These are phyloP conservation scores for Astyanax mexicanus DNA, from an alignment of 2,797 vertebrate species.

Conservation along the genomic window DNA sequence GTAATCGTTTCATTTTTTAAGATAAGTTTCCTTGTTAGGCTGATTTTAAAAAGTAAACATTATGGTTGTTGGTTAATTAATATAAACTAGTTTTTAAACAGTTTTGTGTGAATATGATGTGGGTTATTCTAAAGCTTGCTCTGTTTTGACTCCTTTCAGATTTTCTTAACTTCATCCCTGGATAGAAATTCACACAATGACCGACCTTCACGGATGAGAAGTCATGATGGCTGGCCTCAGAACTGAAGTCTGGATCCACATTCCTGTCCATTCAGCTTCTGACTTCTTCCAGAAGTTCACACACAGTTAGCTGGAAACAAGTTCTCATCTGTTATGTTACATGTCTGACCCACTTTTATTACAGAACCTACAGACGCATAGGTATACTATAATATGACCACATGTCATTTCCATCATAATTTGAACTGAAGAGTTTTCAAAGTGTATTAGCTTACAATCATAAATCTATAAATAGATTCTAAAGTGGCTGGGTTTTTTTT, in stretches of 20 bases:
- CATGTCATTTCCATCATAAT: too few species aligned
- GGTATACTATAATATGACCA: too few species aligned
- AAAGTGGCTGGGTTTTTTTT: too few species aligned
- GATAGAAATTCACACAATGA: neutral
- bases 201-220: neutral
- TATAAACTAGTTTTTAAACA: too few species aligned
- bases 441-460: too few species aligned
- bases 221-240: conserved; percentile 4
- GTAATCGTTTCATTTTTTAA: too few species aligned
- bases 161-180: neutral
- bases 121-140: neutral
- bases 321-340: neutral
- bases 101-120: conserved; percentile 35
- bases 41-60: too few species aligned
- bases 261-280: neutral
- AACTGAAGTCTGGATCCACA: neutral
- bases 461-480: too few species aligned
- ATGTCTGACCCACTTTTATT: neutral
- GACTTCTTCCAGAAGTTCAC: neutral
- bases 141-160: conserved; percentile 4
- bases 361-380: neutral
- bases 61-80: too few species aligned
- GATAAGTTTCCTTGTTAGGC: too few species aligned
- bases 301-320: neutral
- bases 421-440: too few species aligned